Evolutionary conservation across 2,797 vertebrate species (phyloP), one percentile per base, ranked within the genome.

Genomic region (Mormyrus hasselquistii): DNA sequence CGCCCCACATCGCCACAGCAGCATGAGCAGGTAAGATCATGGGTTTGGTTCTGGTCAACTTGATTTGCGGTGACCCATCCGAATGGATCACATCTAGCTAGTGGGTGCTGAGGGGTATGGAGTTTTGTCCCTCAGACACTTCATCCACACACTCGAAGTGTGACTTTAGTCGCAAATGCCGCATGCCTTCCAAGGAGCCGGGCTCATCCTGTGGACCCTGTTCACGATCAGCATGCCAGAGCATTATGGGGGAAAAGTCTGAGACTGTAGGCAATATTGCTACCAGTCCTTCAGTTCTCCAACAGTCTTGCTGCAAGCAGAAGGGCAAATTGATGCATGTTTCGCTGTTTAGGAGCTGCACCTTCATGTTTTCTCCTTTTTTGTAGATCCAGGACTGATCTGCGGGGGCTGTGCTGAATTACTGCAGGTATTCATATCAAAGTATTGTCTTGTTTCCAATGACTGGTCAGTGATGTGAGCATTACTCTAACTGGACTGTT

Each of bases 101-200:
- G 4, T 2, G 4, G 29, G 12, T 76, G 34, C 25, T 65, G 62
- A 9, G 10, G 22, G 22, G 25, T 38, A 6, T 0, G 4, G 29
- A 73, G 3, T 25, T 29, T 69, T 38, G 38, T 44, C 73, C 16
- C 6, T n/a, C 19, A 79, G 38, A 38, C 41, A 8, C 38, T 44
- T 7, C 5, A 79, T n/a, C 73, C 34, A 10, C 34, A 44, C 2
- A 8, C 73, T 9, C 29, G 29, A 34, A 34, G 29, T 34, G 29
- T 34, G 29, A 34, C 29, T 34, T 34, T 34, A 34, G 29, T 34
- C 0, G 29, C 29, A 34, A 34, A 34, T 1, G 0, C 0, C 8
- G 97, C 97, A 96, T 96, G 96, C 95, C 92, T 96, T 95, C 96
- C 95, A 89, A 89, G 88, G 55, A 84, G 12, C 88, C 0, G 59